Evolutionary conservation across 2,113 vertebrate species (phyloP), one percentile per base, ranked within the genome.

Genomic region (Shinisaurus crocodilurus): DNA sequence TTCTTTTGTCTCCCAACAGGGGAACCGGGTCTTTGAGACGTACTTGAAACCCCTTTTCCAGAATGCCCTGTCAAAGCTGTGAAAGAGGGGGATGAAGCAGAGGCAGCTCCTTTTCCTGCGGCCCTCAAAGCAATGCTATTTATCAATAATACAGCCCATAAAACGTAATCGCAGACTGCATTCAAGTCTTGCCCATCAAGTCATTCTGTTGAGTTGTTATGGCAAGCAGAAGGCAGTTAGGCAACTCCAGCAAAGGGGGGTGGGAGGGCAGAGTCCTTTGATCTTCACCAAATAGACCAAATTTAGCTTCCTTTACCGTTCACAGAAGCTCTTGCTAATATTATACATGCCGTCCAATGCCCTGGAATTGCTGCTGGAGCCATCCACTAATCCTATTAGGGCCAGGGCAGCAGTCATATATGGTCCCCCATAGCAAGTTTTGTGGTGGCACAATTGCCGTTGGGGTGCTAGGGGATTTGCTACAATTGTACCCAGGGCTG

Each of bases 31-130:
- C 93, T 98, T 98, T 50, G 92, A 97, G 92, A 97, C 37, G 75
- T 97, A 98, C 72, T 91, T 98, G 95, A 97, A 95, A 90, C 97
- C 98, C 25, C 96, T 97, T 87, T 90, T 98, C 92, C 97, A 95
- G 91, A 95, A 94, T n/a, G 87, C 43, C 2, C 91, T 67, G 57
- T 95, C 97, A 0, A 98, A 97, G 91, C 92, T 98, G 70, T 98
- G 89, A 96, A 96, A 94, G 89, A 20, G 0, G 0, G 6, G 70
- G 90, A 69, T 57, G 69, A 60, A 87, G 70, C 74, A 76, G 25
- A 86, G 86, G 91, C 18, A 32, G 37, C 32, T 37, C 4, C 34
- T 29, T 45, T 32, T 63, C 20, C 45, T 37, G 34, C 15, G 5
- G 16, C 74, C 45, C 34, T 77, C 23, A 13, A 63, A 84, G 50